Evolutionary conservation across 1,140 invertebrate species (phyloP).

Genomic region (Triops cancriformis): DNA sequence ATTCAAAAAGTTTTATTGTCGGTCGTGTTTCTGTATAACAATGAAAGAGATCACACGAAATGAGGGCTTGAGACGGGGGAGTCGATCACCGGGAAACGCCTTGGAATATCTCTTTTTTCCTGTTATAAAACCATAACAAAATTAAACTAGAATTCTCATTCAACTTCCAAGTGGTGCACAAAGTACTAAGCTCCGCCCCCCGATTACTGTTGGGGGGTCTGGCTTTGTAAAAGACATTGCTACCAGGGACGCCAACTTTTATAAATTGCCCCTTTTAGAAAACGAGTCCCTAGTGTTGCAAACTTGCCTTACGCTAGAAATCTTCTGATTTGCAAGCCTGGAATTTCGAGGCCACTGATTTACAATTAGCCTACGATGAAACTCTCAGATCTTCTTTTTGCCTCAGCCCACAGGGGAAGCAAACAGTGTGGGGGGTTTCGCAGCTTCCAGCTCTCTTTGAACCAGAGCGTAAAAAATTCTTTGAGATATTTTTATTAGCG

Average conservation of each 20-base stretch:
- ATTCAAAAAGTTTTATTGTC: neutral
- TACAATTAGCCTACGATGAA: neutral
- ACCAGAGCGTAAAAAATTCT: no score
- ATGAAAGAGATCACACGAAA: neutral
- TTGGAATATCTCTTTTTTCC: neutral
- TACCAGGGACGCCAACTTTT: neutral
- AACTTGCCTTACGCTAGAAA: neutral
- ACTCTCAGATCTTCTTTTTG: neutral
- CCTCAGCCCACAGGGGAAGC: no score
- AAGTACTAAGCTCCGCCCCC: neutral
- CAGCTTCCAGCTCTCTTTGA: no score
- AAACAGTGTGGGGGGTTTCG: no score
- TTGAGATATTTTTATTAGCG: no score
- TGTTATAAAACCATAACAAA: neutral
- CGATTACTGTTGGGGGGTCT: neutral
- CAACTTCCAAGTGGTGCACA: neutral
- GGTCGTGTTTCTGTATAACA: neutral
- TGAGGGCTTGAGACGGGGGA: neutral
- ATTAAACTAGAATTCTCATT: neutral
- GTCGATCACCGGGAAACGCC: conserved; percentile 7
- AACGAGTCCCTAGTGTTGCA: neutral
- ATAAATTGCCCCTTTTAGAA: neutral
- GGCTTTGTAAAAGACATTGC: neutral
- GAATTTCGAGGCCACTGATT: neutral
- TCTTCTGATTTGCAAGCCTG: neutral